Base-by-base conservation (phyloP, 2,888 invertebrate species). In the Calliphora vomitoria region DNA sequence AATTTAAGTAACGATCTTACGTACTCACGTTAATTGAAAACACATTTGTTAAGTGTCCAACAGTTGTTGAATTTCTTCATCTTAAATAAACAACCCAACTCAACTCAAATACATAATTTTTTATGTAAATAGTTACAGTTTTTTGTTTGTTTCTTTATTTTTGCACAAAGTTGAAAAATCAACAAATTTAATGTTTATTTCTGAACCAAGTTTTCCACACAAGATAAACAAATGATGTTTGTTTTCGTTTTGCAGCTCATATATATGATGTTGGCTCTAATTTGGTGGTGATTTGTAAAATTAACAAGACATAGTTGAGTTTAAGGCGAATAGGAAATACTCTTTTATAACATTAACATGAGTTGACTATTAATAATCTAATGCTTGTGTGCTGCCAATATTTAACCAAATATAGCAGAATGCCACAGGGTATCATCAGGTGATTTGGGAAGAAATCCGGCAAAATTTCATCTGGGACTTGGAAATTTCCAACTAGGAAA, bases 161-260 rank as follows among this genome's bases (percentile, higher is more conserved):
- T 31, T 31, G 31, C 15, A 74, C 20, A 13, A 55, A 72, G 18
- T 18, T 58, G n/a, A 47, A 47, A 53, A 53, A 68, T n/a, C 44
- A 20, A 35, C 60, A 41, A 60, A 79, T 50, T 41, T 55, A 74
- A 81, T 38, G 50, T 66, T 58, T 50, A 53, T 71, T 41, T 53
- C 47, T 60, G 58, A 11, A 60, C 47, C 62, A 71, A 18, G 69
- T 69, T 69, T 69, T 64, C 31, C 55, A 81, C 44, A 55, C 38
- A 8, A 66, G n/a, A 10, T 25, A 72, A 81, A 72, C 81, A 66
- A 81, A 72, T 81, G 55, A 72, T 53, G 64, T 38, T 41, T 81
- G 8, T 71, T 71, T 71, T 64, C 20, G 35, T 25, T 64, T 41
- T 66, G 64, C 53, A 62, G 18, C 58, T 62, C 8, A 13, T n/a